Evolutionary conservation across 2,113 vertebrate species (phyloP), one percentile per base, ranked within the genome.

Genomic region (Seriola aureovittata): DNA sequence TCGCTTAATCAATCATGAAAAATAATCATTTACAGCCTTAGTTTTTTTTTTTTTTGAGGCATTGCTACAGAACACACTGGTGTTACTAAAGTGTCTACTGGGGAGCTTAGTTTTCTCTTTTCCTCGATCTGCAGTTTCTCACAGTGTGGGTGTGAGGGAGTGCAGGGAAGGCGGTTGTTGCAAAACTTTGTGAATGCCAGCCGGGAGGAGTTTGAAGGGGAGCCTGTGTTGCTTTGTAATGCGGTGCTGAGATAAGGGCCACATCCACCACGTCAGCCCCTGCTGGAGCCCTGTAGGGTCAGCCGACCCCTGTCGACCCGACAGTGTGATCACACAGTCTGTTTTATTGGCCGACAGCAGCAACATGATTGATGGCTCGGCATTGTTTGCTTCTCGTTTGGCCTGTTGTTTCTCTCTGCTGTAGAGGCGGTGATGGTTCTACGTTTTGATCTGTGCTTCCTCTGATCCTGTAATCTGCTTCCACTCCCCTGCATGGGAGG

Each of bases 201-300:
- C 78, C 76, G 71, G 71, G 83, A 87, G 86, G 80, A 77, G 81
- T 81, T 58, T 75, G 71, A 86, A 64, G 80, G 23, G 29, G 62
- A 71, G 81, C 76, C 40, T 86, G 88, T 88, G 81, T 91, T 88
- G 50, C 74, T 91, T 88, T 91, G 90, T 84, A 81, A 83, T 80
- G 82, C 14, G 1, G 29, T 40, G 79, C 86, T 67, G 75, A 91
- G 93, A 92, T 93, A 89, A 89, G 88, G 66, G 78, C 67, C 46
- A 36, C 85, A 63, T 87, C 78, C 84, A 85, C 81, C 72, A 52
- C 48, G 60, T 71, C 81, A 72, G 59, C 76, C 92, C 66, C 82
- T 29, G 63, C 76, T 59, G 59, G 71, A 88, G 78, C 76, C 82
- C 87, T 62, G 25, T 64, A 16, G 68, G 83, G 83, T 69, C 62